These are phyloP conservation scores for Anomalospiza imberbis DNA, from an alignment of 2,797 vertebrate genomes.

Conservation along the genomic window DNA sequence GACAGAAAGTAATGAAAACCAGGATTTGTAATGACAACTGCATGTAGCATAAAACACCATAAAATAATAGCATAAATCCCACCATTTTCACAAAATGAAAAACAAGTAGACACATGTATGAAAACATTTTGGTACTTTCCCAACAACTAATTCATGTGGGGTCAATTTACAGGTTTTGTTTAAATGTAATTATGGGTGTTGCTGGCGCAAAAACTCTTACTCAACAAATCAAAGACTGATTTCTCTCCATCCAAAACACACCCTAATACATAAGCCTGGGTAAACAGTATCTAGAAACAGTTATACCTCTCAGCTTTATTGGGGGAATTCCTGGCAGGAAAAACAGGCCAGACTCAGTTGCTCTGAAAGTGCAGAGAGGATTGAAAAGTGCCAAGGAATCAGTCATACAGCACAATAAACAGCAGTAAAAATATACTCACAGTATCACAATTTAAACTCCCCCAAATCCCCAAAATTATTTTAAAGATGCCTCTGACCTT, in stretches of 20 bases:
- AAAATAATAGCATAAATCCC: neutral
- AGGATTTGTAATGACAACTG: neutral
- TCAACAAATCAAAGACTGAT: neutral
- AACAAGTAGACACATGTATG: neutral
- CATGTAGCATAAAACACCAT: neutral
- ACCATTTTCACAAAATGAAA: neutral
- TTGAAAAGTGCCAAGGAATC: neutral
- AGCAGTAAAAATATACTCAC: neutral
- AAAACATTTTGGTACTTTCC: neutral
- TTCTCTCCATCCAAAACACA: neutral
- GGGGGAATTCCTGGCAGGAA: neutral
- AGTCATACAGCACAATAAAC: neutral
- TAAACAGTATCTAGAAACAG: neutral
- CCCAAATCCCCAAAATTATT: neutral
- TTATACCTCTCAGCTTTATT: neutral
- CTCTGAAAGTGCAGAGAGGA: neutral
- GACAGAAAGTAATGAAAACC: neutral
- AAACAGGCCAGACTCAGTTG: neutral
- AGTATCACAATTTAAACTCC: neutral
- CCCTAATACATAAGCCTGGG: neutral
- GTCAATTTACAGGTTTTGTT: neutral
- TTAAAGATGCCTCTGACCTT: conserved; percentile 78
- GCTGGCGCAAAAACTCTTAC: neutral
- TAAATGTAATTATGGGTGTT: neutral
- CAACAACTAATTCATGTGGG: neutral